These are phyloP conservation scores for Suricata suricatta DNA, from an alignment of 2,113 vertebrate genomes.

Conservation along the genomic window DNA sequence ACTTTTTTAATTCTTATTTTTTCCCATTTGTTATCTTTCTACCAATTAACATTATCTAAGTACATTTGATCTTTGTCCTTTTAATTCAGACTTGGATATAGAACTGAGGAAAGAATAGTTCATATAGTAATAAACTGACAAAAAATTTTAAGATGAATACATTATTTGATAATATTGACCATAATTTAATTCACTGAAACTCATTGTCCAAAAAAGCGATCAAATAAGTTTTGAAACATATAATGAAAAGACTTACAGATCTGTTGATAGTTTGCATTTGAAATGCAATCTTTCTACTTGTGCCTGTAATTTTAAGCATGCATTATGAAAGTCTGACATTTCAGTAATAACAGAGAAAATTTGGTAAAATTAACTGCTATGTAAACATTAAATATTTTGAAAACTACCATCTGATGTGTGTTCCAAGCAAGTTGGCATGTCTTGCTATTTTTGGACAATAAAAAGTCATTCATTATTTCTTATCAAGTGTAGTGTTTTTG, in stretches of 20 bases:
- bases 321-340: background rate
- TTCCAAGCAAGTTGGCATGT: background rate
- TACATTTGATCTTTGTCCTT: background rate
- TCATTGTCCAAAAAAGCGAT: background rate
- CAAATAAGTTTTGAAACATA: background rate
- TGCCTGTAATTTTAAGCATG: background rate
- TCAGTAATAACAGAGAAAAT: background rate
- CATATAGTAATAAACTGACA: background rate
- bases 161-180: background rate
- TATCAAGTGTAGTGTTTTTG: background rate
- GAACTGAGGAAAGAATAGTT: background rate
- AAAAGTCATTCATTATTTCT: background rate
- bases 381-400: background rate
- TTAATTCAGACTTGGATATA: background rate
- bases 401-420: background rate
- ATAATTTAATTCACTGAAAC: background rate
- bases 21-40: slow-evolving; percentile 37
- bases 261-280: background rate
- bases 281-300: background rate
- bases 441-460: background rate
- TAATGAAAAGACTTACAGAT: background rate
- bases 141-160: background rate
- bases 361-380: background rate
- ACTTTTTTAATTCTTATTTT: slow-evolving; percentile 20
- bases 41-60: slow-evolving; percentile 21